Evolutionary conservation across 2,113 vertebrate genomes (phyloP).

Genomic region (Hyla sarda): DNA sequence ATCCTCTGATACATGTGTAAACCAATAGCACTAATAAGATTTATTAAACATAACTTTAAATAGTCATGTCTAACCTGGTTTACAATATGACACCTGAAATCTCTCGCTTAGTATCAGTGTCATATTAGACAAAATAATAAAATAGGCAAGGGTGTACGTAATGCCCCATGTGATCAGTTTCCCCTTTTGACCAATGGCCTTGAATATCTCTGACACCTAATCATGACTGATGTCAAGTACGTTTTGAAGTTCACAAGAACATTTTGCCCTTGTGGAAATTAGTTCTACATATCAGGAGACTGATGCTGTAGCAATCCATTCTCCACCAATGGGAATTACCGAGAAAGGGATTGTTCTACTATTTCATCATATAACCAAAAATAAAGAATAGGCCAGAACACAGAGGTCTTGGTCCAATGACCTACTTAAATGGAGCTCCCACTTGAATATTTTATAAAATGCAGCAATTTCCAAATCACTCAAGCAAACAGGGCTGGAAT

Average conservation of each 20-base stretch:
- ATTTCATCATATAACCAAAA: slow-evolving; percentile 27
- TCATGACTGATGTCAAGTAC: slow-evolving; percentile 18
- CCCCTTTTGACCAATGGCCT: neutral
- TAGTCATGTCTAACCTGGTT: slow-evolving; percentile 5
- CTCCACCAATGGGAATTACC: neutral
- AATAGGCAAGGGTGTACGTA: neutral
- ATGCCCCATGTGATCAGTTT: neutral
- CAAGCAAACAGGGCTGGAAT: neutral
- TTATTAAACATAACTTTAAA: neutral
- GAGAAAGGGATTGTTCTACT: slow-evolving; percentile 15
- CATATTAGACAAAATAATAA: neutral
- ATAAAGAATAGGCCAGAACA: neutral
- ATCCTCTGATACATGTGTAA: slow-evolving; percentile 1
- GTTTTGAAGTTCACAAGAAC: neutral
- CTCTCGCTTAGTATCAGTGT: neutral
- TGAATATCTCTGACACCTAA: slow-evolving; percentile 1
- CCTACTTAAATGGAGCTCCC: neutral
- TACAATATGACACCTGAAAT: neutral
- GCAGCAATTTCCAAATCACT: neutral
- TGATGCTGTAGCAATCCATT: neutral
- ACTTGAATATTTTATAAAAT: slow-evolving; percentile 12
- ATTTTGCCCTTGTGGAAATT: slow-evolving; percentile 16
- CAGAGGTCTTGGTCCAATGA: slow-evolving; percentile 25
- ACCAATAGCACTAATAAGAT: neutral
- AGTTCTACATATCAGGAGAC: neutral